Evolutionary conservation across 2,113 vertebrate species (phyloP), one percentile per base, ranked within the genome.

Genomic region (Willisornis vidua): DNA sequence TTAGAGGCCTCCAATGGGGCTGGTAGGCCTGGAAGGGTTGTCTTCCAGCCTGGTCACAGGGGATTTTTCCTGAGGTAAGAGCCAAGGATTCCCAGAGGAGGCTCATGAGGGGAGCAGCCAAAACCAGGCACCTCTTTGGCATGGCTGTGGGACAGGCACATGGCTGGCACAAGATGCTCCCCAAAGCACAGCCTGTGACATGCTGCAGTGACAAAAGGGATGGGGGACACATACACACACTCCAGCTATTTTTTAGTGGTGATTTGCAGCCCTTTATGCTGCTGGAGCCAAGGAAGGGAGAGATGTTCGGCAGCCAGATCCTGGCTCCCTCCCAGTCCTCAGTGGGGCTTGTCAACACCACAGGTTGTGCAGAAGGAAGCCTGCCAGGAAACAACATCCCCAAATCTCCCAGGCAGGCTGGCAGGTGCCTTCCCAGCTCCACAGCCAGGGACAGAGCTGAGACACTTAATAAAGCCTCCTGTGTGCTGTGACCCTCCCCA

Each of bases 381-480:
- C 51, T 83, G 90, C 93, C 93, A 94, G 91, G 46, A 59, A 90
- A 52, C 33, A 0, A 48, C 16, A 1, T 94, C 88, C 94, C 92
- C 90, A 76, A 24, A 61, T 15, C 90, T 94, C 59, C 48, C 77
- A 29, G 82, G 78, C 78, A 54, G 94, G 74, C 95, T 92, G 89
- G 94, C 96, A 97, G 95, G 95, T 96, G 88, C 80, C 82, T 84
- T 80, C 83, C 88, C 83, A 66, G 85, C 71, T 62, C 90, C 4
- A 3, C 24, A 31, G 87, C 85, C 88, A 90, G 78, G 37, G 63
- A 61, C 23, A 7, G 8, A 29, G 61, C 85, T 54, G n/a, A 66
- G 68, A 72, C 8, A 0, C 35, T 94, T 75, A 89, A 84, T 71
- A 89, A 80, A 92, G 14, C 16, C 41, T 94, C 68, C 51, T 51